These are phyloP conservation scores for Centropus bengalensis DNA, from an alignment of 2,113 vertebrate genomes.

Conservation along the genomic window DNA sequence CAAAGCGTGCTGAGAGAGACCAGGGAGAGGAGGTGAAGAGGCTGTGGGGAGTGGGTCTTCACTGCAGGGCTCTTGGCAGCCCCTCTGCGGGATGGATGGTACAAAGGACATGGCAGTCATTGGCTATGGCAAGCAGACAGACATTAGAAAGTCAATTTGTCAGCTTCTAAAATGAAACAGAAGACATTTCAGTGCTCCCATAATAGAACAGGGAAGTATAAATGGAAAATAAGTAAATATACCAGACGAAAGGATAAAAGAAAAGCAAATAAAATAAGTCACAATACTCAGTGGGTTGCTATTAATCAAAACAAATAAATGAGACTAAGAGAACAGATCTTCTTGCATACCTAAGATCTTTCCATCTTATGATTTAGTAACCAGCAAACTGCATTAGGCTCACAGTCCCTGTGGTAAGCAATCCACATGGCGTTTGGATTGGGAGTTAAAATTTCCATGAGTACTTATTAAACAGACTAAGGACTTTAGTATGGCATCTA, in stretches of 20 bases:
- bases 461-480: not conserved
- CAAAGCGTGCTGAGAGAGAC: not conserved
- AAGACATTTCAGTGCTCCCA: not conserved
- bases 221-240: not conserved
- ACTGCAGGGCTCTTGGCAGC: not conserved
- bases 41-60: not conserved
- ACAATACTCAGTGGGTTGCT: not conserved
- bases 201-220: not conserved
- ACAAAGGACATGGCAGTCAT: not conserved
- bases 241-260: not conserved
- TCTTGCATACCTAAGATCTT: not conserved
- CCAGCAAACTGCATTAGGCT: not conserved
- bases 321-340: not conserved
- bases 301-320: slow-evolving; percentile 53
- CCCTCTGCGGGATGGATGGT: not conserved
- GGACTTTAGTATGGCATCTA: not conserved
- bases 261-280: slow-evolving; percentile 20
- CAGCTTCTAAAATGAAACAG: not conserved
- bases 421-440: slow-evolving; percentile 23
- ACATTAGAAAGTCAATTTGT: not conserved
- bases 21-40: not conserved
- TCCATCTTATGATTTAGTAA: slow-evolving; percentile 4
- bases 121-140: not conserved
- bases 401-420: not conserved
- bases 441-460: not conserved